phyloP scores from a whole-genome alignment of 2,797 vertebrate genomes.

The Helostoma temminkii region DNA sequence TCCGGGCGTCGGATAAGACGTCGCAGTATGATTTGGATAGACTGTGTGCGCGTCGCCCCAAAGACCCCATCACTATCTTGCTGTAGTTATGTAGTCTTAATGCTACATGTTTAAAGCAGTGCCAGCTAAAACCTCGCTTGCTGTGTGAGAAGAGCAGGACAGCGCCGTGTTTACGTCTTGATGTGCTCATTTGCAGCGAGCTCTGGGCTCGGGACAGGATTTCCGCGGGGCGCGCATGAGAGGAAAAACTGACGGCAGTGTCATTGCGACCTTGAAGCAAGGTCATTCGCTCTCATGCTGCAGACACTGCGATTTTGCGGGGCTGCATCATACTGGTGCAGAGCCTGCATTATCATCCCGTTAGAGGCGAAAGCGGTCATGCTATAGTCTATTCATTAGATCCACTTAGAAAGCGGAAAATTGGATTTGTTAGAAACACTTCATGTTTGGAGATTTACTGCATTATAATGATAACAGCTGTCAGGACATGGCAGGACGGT shows the following conservation, averaged over 20 bases:
- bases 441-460: constrained; percentile 15
- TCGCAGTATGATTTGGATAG: background rate
- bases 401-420: background rate
- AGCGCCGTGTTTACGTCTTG: constrained; percentile 26
- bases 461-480: background rate
- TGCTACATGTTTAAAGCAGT: constrained; percentile 38
- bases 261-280: constrained; percentile 88
- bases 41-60: background rate
- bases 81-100: constrained; percentile 39
- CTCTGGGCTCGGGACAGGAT: constrained; percentile 50
- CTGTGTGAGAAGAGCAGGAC: constrained; percentile 38
- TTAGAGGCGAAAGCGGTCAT: constrained; percentile 30
- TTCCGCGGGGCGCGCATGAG: constrained; percentile 61
- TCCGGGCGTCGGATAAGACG: background rate
- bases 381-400: constrained; percentile 30
- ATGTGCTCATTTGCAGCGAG: constrained; percentile 35
- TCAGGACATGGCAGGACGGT: background rate
- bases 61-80: constrained; percentile 3
- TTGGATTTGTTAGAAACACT: constrained; percentile 2
- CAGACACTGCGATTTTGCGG: constrained; percentile 84
- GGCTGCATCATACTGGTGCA: constrained; percentile 81
- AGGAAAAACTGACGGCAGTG: constrained; percentile 80
- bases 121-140: constrained; percentile 18
- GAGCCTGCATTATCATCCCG: constrained; percentile 66
- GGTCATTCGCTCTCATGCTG: constrained; percentile 83